These are phyloP conservation scores for Cyclura pinguis DNA, from an alignment of 2,797 vertebrate species.

Conservation along the genomic window DNA sequence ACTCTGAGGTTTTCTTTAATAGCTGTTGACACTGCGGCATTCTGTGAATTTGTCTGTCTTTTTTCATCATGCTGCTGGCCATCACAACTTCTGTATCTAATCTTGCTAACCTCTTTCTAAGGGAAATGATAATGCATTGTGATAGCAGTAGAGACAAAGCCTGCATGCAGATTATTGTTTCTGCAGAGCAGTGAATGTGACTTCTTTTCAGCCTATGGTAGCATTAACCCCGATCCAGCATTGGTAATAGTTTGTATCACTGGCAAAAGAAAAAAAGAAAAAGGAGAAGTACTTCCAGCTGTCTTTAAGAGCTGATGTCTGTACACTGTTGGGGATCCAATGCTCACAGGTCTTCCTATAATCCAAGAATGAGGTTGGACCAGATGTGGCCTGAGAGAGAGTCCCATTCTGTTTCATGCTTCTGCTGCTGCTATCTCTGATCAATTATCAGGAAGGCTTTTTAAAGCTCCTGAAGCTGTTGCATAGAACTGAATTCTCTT, in stretches of 20 bases:
- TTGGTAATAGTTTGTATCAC: background rate
- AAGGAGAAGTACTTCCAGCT: background rate
- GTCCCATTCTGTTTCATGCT: background rate
- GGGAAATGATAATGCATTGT: conserved; percentile 29
- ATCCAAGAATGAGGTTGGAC: background rate
- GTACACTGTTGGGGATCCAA: background rate
- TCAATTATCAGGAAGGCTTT: background rate
- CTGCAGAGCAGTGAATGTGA: background rate
- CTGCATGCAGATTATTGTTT: background rate
- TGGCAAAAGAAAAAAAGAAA: background rate
- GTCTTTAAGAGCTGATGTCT: background rate
- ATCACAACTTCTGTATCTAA: conserved; percentile 21
- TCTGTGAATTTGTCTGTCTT: conserved; percentile 34
- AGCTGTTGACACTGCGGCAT: conserved; percentile 22
- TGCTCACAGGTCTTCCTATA: background rate
- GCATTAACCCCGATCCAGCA: background rate
- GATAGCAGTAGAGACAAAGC: conserved; percentile 19
- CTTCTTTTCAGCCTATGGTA: background rate
- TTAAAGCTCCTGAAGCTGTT: background rate
- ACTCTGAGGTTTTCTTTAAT: conserved; percentile 19
- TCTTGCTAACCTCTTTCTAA: conserved; percentile 32
- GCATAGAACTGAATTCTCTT: background rate
- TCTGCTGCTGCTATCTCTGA: background rate
- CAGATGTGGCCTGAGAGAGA: background rate
- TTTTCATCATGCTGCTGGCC: conserved; percentile 15